These are phyloP conservation scores for Panthera leo DNA, from an alignment of 2,113 vertebrate genomes.

Conservation along the genomic window DNA sequence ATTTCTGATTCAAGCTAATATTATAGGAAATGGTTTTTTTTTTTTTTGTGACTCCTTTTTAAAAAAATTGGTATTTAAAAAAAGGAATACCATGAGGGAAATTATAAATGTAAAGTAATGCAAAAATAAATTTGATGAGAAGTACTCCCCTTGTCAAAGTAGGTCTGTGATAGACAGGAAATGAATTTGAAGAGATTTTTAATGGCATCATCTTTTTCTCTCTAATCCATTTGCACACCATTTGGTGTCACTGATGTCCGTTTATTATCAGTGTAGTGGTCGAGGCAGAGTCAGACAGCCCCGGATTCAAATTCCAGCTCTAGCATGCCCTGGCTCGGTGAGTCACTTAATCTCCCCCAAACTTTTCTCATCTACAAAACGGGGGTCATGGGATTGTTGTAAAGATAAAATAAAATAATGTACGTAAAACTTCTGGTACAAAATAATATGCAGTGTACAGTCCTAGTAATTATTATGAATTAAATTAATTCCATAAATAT, in stretches of 20 bases:
- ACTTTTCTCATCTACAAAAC: constrained; percentile 4
- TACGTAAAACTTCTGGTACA: neutral
- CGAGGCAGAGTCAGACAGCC: neutral
- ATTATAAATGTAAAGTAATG: constrained; percentile 28
- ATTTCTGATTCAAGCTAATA: constrained; percentile 41
- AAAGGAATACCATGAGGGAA: neutral
- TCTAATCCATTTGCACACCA: neutral
- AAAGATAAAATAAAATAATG: neutral
- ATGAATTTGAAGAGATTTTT: constrained; percentile 40
- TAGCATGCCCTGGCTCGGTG: neutral
- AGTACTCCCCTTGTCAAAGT: neutral
- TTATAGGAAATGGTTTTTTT: neutral
- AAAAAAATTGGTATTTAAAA: neutral
- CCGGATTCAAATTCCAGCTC: neutral
- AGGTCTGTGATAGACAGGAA: neutral
- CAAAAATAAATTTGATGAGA: constrained; percentile 35
- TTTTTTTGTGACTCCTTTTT: neutral
- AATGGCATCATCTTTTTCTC: neutral
- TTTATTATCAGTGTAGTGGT: neutral
- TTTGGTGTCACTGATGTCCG: neutral
- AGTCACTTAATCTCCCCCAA: constrained; percentile 21
- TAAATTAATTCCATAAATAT: neutral
- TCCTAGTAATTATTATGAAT: neutral
- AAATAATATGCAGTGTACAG: neutral
- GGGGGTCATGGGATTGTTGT: neutral